Conservation (phyloP, 2,113 vertebrate genomes). For the Thinocorus orbignyianus region DNA sequence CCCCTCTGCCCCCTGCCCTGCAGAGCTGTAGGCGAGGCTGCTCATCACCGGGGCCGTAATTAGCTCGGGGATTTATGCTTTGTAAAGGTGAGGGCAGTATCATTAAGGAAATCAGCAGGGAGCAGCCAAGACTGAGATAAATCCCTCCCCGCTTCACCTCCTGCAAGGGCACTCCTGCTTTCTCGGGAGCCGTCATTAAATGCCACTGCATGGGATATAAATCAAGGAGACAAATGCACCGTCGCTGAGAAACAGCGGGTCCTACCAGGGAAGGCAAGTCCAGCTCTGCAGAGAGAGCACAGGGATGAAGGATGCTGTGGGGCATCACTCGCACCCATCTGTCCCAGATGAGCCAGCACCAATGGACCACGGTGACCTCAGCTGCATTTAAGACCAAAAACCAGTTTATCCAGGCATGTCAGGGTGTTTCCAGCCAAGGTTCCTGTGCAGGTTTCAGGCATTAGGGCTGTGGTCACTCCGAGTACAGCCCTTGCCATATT, state of each 20-base stretch:
- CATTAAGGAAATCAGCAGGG: neutral
- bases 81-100: neutral
- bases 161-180: neutral
- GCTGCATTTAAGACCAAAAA: neutral
- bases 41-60: neutral
- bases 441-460: neutral
- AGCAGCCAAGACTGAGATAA: neutral
- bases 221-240: neutral
- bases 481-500: neutral
- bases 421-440: neutral
- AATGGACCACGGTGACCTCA: accelerated
- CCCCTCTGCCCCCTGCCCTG: neutral
- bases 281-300: neutral
- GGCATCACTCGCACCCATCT: neutral
- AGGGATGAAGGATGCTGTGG: neutral
- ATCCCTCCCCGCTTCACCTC: neutral
- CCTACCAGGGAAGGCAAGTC: neutral
- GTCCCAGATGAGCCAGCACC: neutral
- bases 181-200: neutral
- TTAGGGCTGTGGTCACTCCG: neutral
- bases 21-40: neutral
- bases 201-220: neutral
- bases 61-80: neutral
- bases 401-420: neutral
- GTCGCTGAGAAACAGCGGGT: accelerated